Conservation (phyloP, 1,140 invertebrate species). For the Copidosoma floridanum region DNA sequence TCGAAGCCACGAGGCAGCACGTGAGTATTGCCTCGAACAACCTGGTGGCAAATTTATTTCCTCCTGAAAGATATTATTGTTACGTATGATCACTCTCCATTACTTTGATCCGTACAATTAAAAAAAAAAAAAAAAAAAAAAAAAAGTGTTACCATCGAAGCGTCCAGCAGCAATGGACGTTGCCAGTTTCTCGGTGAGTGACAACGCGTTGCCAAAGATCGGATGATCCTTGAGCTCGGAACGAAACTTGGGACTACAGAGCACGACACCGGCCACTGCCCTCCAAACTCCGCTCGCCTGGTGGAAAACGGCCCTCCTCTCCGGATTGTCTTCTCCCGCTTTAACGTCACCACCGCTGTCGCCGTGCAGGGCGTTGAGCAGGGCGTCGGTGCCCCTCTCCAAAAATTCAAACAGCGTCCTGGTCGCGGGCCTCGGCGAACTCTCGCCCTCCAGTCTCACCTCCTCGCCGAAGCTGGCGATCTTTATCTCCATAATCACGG, state of each 20-base stretch:
- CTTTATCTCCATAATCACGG: constrained; percentile 62
- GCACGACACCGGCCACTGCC: constrained; percentile 58
- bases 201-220: constrained; percentile 31
- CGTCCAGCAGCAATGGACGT: constrained; percentile 40
- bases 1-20: constrained; percentile 39
- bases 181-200: constrained; percentile 42
- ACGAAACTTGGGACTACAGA: constrained; percentile 57
- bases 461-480: constrained; percentile 42
- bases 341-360: not conserved
- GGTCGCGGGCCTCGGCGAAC: constrained; percentile 45
- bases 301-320: constrained; percentile 36
- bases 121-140: not conserved
- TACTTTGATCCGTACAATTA: not conserved
- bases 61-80: constrained; percentile 44
- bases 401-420: constrained; percentile 59
- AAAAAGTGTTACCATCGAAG: constrained; percentile 39
- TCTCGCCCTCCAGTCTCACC: not conserved
- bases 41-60: constrained; percentile 47
- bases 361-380: constrained; percentile 36
- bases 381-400: constrained; percentile 50
- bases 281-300: constrained; percentile 58
- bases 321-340: not conserved
- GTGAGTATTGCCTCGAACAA: constrained; percentile 52
- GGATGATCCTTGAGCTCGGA: not conserved
- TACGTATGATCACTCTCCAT: not conserved